Evolutionary conservation across 2,797 vertebrate genomes (phyloP), one percentile per base, ranked within the genome.

Genomic region (Helarctos malayanus): DNA sequence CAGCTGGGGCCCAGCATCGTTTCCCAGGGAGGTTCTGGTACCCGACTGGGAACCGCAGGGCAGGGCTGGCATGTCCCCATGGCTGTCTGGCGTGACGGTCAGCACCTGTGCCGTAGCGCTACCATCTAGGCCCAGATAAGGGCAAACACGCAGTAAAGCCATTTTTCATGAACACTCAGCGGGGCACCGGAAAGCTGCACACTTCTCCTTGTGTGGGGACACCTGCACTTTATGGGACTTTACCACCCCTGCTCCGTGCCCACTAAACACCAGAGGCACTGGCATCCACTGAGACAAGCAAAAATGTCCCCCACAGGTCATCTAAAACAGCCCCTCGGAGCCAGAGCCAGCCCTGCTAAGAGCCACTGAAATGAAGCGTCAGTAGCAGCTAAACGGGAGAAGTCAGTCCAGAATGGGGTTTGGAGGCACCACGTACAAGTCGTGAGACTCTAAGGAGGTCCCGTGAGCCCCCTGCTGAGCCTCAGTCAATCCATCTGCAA

Each of bases 41-140:
- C 27, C 32, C 0, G 1, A 10, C 56, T 7, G 1, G 35, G 47
- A 65, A 49, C 49, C 71, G 1, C 0, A 1, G 32, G 73, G 10
- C 27, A 10, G 73, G 35, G 23, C 29, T 5, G 25, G 49, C 7
- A 0, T 1, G 4, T 63, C 4, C 4, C 21, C 41, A 0, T 1
- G 35, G 12, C 3, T 0, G 1, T 61, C 35, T 19, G 38, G 8
- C 27, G 29, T 35, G 9, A 35, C 14, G 3, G 61, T 41, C 73
- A 3, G 52, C 29, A 21, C 71, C 71, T 35, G 18, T 12, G 27
- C 16, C 0, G 4, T 5, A 5, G 16, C 6, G 1, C 16, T 29
- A 3, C 0, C 0, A 4, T 52, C 76, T 19, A 23, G 27, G 57
- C 27, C 11, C 16, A 10, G 78, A 8, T 19, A 11, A 32, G 1